phyloP scores from a whole-genome alignment of 2,113 vertebrate genomes.

The Chloroceryle aenea region DNA sequence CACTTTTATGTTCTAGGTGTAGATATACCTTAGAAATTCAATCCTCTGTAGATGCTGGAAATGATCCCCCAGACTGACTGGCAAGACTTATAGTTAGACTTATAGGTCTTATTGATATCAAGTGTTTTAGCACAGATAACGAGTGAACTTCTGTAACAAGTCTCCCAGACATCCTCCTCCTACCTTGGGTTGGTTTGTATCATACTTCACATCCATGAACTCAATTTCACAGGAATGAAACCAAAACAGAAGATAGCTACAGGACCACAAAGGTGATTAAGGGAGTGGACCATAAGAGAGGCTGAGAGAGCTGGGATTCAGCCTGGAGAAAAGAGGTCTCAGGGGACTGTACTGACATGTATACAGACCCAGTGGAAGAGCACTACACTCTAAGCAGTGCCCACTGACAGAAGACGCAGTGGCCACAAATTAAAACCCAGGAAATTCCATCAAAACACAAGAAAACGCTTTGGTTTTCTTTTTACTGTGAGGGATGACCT shows the following conservation, averaged over 20 bases:
- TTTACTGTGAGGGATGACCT: neutral
- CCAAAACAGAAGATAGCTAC: neutral
- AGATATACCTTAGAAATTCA: neutral
- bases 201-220: neutral
- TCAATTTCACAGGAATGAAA: neutral
- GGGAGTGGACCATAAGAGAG: neutral
- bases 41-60: neutral
- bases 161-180: neutral
- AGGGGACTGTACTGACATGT: neutral
- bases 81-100: neutral
- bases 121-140: neutral
- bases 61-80: neutral
- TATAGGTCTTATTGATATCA: neutral
- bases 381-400: neutral
- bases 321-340: neutral
- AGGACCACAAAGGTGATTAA: neutral
- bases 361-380: neutral
- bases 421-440: neutral
- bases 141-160: neutral
- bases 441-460: neutral
- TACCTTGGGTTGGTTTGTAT: neutral
- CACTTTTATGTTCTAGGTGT: neutral
- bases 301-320: neutral
- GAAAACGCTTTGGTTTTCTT: neutral
- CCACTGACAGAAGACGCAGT: neutral